These are phyloP conservation scores for Hoplostethus mediterraneus DNA, from an alignment of 2,797 vertebrate species.

Conservation along the genomic window DNA sequence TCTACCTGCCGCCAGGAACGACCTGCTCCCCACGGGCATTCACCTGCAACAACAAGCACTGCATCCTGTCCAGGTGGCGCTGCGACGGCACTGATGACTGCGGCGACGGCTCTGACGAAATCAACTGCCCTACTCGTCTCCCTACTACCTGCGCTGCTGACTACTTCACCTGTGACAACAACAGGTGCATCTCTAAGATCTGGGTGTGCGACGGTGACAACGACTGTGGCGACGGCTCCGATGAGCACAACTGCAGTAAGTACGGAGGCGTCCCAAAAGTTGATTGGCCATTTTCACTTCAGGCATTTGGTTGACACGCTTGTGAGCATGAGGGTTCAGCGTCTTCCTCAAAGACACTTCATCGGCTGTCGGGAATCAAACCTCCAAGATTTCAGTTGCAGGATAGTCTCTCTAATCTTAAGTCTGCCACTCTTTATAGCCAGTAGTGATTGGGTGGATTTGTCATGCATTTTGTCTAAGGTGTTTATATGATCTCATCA, in stretches of 20 bases:
- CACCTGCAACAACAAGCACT: conserved; percentile 89
- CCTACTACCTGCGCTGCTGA: conserved; percentile 81
- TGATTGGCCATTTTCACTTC: neutral
- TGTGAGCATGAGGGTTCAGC: no score
- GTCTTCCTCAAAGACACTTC: no score
- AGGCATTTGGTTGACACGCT: no score
- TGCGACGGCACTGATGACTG: conserved; percentile 92
- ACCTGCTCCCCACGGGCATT: conserved; percentile 90
- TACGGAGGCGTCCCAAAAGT: conserved; percentile 27
- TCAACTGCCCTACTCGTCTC: conserved; percentile 85
- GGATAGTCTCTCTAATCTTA: no score
- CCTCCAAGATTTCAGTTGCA: no score
- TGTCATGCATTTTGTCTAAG: no score
- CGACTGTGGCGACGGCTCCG: conserved; percentile 94
- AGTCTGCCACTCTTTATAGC: no score
- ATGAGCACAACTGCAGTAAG: conserved; percentile 94
- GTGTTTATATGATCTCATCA: no score
- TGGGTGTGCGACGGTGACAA: conserved; percentile 95
- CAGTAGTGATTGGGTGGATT: no score
- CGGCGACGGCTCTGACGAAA: conserved; percentile 91
- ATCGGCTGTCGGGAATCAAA: no score
- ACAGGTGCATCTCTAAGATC: conserved; percentile 84
- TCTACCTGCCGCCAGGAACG: conserved; percentile 77
- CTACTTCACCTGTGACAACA: conserved; percentile 89
- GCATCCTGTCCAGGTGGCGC: conserved; percentile 87